Percentiles rank a stretch among this genome's conserved stretches.
Evolutionary conservation across 2,888 invertebrate genomes (phyloP).

Genomic region (Pollenia angustigena): DNA sequence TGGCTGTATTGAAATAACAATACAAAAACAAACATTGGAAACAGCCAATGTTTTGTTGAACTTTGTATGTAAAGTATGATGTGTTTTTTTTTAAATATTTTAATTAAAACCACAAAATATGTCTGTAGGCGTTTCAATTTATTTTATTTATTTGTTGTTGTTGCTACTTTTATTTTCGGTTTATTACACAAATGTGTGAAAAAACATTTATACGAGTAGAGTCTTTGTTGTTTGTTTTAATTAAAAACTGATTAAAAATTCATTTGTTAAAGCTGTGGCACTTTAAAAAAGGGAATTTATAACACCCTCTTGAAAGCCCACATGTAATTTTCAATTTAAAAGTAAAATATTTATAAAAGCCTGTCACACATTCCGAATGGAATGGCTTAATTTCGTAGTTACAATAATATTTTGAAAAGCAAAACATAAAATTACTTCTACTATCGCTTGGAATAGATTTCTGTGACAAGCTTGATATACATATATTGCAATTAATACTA

Average conservation of each 20-base stretch:
- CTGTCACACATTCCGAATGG: too few species aligned
- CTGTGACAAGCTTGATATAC: too few species aligned
- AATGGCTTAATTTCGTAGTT: too few species aligned
- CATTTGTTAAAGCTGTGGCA: not conserved
- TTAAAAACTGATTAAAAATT: slow-evolving; percentile 39
- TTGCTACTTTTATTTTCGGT: not conserved
- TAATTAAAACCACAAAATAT: not conserved
- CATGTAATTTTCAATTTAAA: not conserved
- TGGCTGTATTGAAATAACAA: not conserved
- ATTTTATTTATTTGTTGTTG: slow-evolving; percentile 27
- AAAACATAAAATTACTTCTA: too few species aligned
- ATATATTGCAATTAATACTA: too few species aligned
- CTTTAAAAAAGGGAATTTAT: slow-evolving; percentile 2
- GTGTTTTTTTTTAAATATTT: not conserved
- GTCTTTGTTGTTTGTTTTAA: slow-evolving; percentile 19
- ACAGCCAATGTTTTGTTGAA: slow-evolving; percentile 11
- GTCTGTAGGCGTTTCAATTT: slow-evolving; percentile 43
- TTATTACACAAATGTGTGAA: slow-evolving; percentile 28
- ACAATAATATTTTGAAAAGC: too few species aligned
- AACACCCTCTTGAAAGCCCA: not conserved
- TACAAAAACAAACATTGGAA: not conserved
- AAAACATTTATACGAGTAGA: not conserved
- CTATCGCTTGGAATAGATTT: too few species aligned
- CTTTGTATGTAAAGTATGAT: not conserved
- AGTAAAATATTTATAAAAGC: too few species aligned